Conservation (phyloP, 2,797 vertebrate genomes). For the Saxicola maurus region DNA sequence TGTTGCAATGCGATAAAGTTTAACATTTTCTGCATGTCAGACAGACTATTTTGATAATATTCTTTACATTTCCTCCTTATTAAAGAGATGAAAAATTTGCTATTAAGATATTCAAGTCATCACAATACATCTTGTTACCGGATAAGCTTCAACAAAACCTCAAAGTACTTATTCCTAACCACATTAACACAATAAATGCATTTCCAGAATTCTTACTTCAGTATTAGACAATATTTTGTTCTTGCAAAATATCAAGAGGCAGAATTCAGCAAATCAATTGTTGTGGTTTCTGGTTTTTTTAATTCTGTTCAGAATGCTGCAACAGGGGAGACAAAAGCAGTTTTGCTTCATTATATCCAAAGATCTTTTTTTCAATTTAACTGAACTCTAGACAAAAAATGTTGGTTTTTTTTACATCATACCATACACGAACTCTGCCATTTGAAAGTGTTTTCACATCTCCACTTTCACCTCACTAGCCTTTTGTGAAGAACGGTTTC, state of each 20-base stretch:
- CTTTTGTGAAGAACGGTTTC: slow-evolving; percentile 61
- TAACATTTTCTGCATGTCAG: slow-evolving; percentile 55
- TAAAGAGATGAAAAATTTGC: slow-evolving; percentile 43
- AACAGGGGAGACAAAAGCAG: background rate
- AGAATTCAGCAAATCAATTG: slow-evolving; percentile 10
- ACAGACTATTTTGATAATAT: slow-evolving; percentile 63
- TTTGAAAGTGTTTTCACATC: slow-evolving; percentile 45
- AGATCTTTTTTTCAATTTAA: background rate
- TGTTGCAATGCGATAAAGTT: slow-evolving; percentile 56
- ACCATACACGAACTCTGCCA: slow-evolving; percentile 10
- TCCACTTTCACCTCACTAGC: slow-evolving; percentile 9
- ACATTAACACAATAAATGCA: slow-evolving; percentile 2
- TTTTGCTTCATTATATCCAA: slow-evolving; percentile 13
- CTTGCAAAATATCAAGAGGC: slow-evolving; percentile 5
- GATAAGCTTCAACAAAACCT: slow-evolving; percentile 40
- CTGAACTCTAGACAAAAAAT: background rate
- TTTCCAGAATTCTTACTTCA: background rate
- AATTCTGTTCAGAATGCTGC: background rate
- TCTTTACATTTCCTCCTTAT: slow-evolving; percentile 60
- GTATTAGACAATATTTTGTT: background rate
- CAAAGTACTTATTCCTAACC: background rate
- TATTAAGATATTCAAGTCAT: slow-evolving; percentile 55
- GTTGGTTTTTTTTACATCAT: background rate
- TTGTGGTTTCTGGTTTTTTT: background rate
- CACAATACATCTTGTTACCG: slow-evolving; percentile 38